Evolutionary conservation across 2,113 vertebrate genomes (phyloP).

Genomic region (Dissostichus mawsoni): DNA sequence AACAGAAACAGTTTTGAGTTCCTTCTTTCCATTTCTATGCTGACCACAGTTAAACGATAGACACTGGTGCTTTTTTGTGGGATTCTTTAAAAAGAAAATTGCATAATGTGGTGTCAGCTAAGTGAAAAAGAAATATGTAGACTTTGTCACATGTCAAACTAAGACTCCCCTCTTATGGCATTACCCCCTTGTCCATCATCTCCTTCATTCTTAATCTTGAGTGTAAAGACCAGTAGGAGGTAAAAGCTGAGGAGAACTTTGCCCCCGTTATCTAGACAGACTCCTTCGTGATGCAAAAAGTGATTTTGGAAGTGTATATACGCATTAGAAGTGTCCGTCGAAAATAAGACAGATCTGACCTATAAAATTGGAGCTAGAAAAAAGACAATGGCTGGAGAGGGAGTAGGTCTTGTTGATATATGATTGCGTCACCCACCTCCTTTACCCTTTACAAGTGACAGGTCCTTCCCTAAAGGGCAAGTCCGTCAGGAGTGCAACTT

Average conservation of each 20-base stretch:
- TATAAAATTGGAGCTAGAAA: slow-evolving; percentile 6
- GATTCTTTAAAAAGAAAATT: slow-evolving; percentile 22
- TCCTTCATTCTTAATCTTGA: background rate
- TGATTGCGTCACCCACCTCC: slow-evolving; percentile 30
- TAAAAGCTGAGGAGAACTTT: slow-evolving; percentile 38
- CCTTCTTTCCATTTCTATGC: slow-evolving; percentile 17
- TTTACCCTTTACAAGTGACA: slow-evolving; percentile 55
- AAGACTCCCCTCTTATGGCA: background rate
- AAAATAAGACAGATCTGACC: slow-evolving; percentile 33
- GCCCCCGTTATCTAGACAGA: slow-evolving; percentile 4
- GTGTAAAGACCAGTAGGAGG: background rate
- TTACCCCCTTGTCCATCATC: background rate
- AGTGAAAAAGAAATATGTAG: background rate
- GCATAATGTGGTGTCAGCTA: background rate
- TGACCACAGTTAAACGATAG: background rate
- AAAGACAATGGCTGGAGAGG: slow-evolving; percentile 42
- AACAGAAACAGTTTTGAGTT: slow-evolving; percentile 53
- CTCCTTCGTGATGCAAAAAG: slow-evolving; percentile 3
- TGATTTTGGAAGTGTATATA: background rate
- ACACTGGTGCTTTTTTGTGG: slow-evolving; percentile 18
- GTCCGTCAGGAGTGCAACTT: slow-evolving; percentile 39
- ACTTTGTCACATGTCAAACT: background rate
- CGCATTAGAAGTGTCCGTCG: background rate
- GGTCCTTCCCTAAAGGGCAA: slow-evolving; percentile 49
- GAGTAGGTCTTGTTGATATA: slow-evolving; percentile 1